phyloP scores from a whole-genome alignment of 23 tunicate species.

The Diplosoma virens region DNA sequence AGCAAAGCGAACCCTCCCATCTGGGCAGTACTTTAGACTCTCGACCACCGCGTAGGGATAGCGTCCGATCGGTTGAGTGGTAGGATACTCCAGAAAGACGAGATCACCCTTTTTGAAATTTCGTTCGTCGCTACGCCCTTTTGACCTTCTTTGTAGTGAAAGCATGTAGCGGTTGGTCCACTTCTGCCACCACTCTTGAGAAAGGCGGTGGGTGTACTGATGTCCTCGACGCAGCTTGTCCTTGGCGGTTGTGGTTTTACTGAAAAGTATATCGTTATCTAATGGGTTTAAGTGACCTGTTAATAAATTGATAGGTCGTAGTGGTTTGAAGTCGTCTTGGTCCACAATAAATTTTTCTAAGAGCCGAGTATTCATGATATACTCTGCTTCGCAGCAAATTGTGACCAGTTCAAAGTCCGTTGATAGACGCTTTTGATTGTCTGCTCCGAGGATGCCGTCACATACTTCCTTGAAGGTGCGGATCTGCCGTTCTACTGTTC shows the following conservation, averaged over 20 bases:
- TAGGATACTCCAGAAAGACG: background rate
- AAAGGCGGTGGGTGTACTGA: background rate
- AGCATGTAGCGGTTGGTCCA: background rate
- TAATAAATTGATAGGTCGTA: background rate
- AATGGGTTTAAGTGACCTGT: background rate
- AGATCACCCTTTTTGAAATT: background rate
- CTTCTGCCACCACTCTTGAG: background rate
- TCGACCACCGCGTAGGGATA: too few species aligned
- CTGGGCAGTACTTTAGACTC: too few species aligned
- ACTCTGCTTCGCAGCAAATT: background rate
- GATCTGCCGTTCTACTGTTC: background rate
- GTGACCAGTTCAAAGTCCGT: background rate
- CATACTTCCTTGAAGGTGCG: slow-evolving; percentile 1
- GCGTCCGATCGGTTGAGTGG: too few species aligned
- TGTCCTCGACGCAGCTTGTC: background rate
- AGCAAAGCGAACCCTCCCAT: too few species aligned
- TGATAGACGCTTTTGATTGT: background rate
- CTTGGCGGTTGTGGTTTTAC: background rate
- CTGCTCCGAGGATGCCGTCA: background rate
- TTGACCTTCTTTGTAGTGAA: background rate
- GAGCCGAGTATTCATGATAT: too few species aligned
- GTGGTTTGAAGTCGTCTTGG: background rate
- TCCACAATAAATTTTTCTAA: background rate
- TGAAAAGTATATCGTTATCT: too few species aligned
- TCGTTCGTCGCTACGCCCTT: background rate